Base-by-base conservation (phyloP, 2,113 vertebrate species). In the Aleadryas rufinucha region DNA sequence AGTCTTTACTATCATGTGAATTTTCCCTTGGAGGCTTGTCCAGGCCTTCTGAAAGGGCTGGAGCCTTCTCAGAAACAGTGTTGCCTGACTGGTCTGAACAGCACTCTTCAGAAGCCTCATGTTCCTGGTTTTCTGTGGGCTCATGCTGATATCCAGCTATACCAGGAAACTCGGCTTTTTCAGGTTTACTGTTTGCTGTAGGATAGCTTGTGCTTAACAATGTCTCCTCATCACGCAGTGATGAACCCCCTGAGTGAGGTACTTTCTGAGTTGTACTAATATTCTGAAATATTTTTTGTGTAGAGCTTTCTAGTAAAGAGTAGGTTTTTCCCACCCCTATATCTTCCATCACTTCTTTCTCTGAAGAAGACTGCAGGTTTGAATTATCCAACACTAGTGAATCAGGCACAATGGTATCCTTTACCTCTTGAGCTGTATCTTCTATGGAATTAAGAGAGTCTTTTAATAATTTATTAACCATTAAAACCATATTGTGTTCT, bases 401-500 rank as follows among this genome's bases (percentile, higher is more conserved):
- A 79, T 44, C 72, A 70, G 63, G 70, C 70, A 41, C 53, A 76
- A 2, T 24, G 44, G 26, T 26, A 78, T 35, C 50, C 72, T 87
- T 82, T 83, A 69, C 84, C 47, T 95, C 87, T 61, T 56, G 71
- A 84, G 16, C 39, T 57, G 7, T 65, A 61, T 90, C 77, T 94
- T 96, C 91, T 56, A 21, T 41, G 70, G 82, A 93, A 88, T 84
- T 47, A 69, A 82, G 64, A 70, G 22, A 64, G 52, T 68, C 45
- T 52, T 88, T 33, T 49, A 77, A 75, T 30, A 72, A 49, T 30
- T 96, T 61, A 22, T 79, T 52, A 60, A 80, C 65, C 71, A 49
- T 94, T 44, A 92, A 87, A 80, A 75, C 78, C 66, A 27, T 37
- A 12, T n/a, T 30, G 8, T 8, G 30, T 54, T 97, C 77, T 84